Base-by-base conservation (phyloP, 2,888 invertebrate genomes). In the Dorcus hopei region DNA sequence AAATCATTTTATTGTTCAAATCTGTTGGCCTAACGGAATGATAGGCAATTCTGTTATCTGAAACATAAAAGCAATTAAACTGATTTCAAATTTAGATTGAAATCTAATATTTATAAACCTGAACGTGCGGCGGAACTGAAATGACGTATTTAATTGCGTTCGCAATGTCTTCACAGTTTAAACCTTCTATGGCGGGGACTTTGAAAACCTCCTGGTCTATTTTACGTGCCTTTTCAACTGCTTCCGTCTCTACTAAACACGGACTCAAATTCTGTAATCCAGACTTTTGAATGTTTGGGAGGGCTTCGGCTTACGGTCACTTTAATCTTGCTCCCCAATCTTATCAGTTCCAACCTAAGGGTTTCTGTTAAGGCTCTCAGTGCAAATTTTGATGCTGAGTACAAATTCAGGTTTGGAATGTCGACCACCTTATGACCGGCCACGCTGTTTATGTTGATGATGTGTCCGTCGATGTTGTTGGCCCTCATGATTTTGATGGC, bases 111-210 rank as follows among this genome's bases (percentile, higher is more conserved):
- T n/a, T n/a, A 54, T 61, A 71, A 69, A 85, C 83, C 75, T 83
- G 81, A 6, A 85, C 85, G 64, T 83, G 78, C 1, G 85, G 79
- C 2, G 87, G 87, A 0, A 85, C 84, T 3, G 84, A 80, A 8
- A 89, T 73, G 0, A 82, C 82, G 69, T 85, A 87, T 9, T 83
- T 59, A 1, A 87, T 82, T 1, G 87, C 83, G 61, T 84, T 80
- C 0, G 87, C 85, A 3, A 89, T 80, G 70, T 89, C 88, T 41
- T 78, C 73, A 39, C 3, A 3, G 26, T 26, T 6, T 4, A 26
- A 5, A 26, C 26, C 26, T 26, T 38, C 39, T 9, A 40, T 5
- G 2, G 9, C 3, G 19, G 3, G 3, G 19, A 19, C 9, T 9
- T 23, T 3, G 0, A 54, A 11, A 11, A 41, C 14, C 9, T 39